Evolutionary conservation across 2,113 vertebrate species (phyloP).

Genomic region (Marmota flaviventris): DNA sequence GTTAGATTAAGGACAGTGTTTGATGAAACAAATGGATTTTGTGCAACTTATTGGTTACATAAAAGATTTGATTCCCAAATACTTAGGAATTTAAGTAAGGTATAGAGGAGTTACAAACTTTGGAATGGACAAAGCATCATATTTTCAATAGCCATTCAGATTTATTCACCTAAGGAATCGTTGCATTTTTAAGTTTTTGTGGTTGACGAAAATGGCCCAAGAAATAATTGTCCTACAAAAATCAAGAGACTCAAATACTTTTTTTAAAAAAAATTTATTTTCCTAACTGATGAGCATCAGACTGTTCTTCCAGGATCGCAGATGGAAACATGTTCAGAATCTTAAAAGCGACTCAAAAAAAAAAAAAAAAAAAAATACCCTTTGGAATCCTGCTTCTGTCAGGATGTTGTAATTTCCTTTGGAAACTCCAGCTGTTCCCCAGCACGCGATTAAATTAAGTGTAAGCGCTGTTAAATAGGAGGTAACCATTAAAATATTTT

Average conservation of each 20-base stretch:
- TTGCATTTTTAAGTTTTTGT: slow-evolving; percentile 73
- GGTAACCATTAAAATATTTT: slow-evolving; percentile 70
- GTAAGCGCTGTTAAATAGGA: slow-evolving; percentile 80
- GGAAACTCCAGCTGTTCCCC: slow-evolving; percentile 75
- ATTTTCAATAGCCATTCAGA: slow-evolving; percentile 52
- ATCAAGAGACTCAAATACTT: slow-evolving; percentile 68
- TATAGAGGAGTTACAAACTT: background rate
- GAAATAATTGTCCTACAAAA: slow-evolving; percentile 77
- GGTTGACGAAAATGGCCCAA: slow-evolving; percentile 74
- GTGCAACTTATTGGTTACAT: background rate
- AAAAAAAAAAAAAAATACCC: slow-evolving; percentile 78
- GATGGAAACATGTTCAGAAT: slow-evolving; percentile 73
- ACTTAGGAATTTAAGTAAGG: background rate
- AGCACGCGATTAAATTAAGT: slow-evolving; percentile 78
- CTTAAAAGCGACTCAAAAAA: slow-evolving; percentile 79
- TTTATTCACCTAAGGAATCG: slow-evolving; percentile 30
- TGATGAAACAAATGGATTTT: background rate
- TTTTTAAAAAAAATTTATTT: slow-evolving; percentile 61
- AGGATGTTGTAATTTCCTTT: slow-evolving; percentile 73
- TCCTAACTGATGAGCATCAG: slow-evolving; percentile 84
- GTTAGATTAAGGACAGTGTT: background rate
- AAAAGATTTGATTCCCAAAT: background rate
- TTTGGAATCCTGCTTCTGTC: slow-evolving; percentile 75
- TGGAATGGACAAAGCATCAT: slow-evolving; percentile 62
- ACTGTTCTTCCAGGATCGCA: slow-evolving; percentile 76